Evolutionary conservation across 2,113 vertebrate species (phyloP), one percentile per base, ranked within the genome.

Genomic region (Spizaetus ornatus): DNA sequence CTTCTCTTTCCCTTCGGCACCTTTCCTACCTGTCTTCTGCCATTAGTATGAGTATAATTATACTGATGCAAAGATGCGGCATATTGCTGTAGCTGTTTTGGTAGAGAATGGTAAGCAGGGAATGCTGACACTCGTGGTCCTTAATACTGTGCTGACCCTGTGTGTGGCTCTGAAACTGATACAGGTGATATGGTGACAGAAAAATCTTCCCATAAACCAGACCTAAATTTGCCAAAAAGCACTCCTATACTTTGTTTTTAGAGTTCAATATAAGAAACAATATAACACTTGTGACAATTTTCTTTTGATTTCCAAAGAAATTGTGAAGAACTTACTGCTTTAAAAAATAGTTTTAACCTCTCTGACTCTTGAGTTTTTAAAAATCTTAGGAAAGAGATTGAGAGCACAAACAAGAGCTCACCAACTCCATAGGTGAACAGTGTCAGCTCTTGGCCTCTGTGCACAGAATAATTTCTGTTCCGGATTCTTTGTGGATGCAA

Each of bases 271-370:
- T 86, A 92, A 83, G 80, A 89, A 91, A 82, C n/a, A 42, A 20
- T 43, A 6, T 61, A 77, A 67, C 45, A 38, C 52, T 91, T 86
- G 70, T 77, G 93, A 79, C 72, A 76, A 63, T 96, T 95, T 93
- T 82, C 78, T 94, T 92, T 93, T 79, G 72, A 66, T 91, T 96
- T 96, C 76, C 52, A 91, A 96, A 79, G 88, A 90, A 69, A 74
- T 83, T 85, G 78, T 43, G 67, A 92, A 93, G 88, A 95, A 62
- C 27, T 95, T 79, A 81, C 21, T 59, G 56, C 91, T 96, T 94
- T 81, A 86, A 93, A 92, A 95, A 93, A 67, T 78, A 82, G 63
- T 77, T 95, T 96, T 92, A 95, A 95, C 94, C 92, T 95, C 71
- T 71, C 67, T 95, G 96, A 86, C 90, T 87, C 78, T 71, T 90